phyloP scores from a whole-genome alignment of 2,113 vertebrate species.

The Bubo bubo region DNA sequence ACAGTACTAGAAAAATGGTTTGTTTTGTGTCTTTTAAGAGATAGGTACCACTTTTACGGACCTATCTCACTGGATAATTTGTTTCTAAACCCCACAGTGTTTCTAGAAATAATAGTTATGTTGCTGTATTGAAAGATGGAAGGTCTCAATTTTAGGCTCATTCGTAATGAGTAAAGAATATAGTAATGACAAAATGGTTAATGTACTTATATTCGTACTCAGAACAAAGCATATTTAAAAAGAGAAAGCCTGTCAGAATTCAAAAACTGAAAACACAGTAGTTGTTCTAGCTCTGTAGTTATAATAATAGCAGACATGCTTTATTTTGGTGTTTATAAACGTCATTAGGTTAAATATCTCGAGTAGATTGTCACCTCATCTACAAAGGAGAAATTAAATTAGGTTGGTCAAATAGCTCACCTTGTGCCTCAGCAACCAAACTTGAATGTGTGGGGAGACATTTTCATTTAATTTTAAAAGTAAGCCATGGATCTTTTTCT shows the following conservation, averaged over 20 bases:
- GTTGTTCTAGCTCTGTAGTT: neutral
- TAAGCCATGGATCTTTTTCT: accelerated
- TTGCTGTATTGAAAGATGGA: neutral
- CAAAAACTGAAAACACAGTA: neutral
- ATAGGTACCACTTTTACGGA: too few species aligned
- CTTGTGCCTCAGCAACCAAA: neutral
- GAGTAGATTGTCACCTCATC: neutral
- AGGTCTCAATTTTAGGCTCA: neutral
- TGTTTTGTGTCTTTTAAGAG: neutral
- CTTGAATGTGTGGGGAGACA: neutral
- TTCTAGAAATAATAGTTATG: neutral
- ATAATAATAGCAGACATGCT: neutral
- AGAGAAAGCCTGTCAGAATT: neutral
- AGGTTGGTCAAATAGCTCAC: neutral
- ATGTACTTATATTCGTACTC: neutral
- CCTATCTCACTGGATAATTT: neutral
- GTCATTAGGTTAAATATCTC: neutral
- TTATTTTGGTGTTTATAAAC: neutral
- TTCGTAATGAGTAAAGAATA: neutral
- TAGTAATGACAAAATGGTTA: neutral
- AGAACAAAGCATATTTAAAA: neutral
- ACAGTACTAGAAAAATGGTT: neutral
- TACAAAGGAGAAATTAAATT: neutral
- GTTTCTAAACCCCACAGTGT: neutral
- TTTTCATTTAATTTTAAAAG: neutral